Conservation (phyloP, 2,797 vertebrate genomes). For the Naso thynnoides region DNA sequence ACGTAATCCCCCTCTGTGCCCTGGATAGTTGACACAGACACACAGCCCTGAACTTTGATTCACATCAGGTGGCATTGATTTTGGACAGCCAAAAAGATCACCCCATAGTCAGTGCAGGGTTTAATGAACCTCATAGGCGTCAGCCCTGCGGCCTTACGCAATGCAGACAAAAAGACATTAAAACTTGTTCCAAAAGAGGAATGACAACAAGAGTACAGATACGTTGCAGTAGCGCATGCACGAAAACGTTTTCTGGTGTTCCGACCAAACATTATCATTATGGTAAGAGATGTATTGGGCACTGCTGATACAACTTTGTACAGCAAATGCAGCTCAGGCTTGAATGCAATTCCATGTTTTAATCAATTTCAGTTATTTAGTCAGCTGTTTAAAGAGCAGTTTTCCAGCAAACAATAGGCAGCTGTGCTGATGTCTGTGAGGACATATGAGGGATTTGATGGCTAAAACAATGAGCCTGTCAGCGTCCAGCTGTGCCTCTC, state of each 20-base stretch:
- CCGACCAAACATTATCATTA: conserved; percentile 1
- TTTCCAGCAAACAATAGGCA: conserved; percentile 53
- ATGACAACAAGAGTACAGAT: conserved; percentile 15
- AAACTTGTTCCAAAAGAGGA: conserved; percentile 29
- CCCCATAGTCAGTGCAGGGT: conserved; percentile 42
- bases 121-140: conserved; percentile 60
- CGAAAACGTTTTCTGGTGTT: background rate
- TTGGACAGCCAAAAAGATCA: conserved; percentile 48
- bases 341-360: conserved; percentile 10
- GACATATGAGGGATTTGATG: conserved; percentile 56
- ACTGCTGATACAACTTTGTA: background rate
- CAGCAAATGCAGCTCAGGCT: conserved; percentile 2
- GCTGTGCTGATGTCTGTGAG: conserved; percentile 48
- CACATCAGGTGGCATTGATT: conserved; percentile 61
- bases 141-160: conserved; percentile 54
- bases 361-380: conserved; percentile 34
- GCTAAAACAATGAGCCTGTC: conserved; percentile 60
- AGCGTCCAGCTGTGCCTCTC: conserved; percentile 52
- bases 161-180: conserved; percentile 43
- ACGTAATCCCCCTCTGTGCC: conserved; percentile 14
- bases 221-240: conserved; percentile 34
- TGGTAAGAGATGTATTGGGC: background rate
- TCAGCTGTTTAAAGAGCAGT: conserved; percentile 47
- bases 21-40: conserved; percentile 49
- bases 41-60: conserved; percentile 57